Base-by-base conservation (phyloP, 2,888 invertebrate species). In the Orthosia gracilis region DNA sequence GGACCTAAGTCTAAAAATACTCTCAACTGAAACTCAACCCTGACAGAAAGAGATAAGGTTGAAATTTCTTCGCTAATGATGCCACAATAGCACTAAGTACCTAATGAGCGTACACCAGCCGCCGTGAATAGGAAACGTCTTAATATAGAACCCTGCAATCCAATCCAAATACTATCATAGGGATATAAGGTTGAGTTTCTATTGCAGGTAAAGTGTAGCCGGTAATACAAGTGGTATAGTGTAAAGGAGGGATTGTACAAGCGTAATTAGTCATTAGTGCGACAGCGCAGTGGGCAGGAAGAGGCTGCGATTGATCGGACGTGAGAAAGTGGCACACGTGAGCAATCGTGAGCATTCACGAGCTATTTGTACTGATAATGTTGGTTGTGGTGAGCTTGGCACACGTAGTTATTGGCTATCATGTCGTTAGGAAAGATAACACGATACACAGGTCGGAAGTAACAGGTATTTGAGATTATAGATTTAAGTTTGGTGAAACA, bases 231-330 rank as follows among this genome's bases (percentile, higher is more conserved):
- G 90, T 90, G 90, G 91, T 90, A 91, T 88, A 90, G 90, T 89
- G 92, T 90, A 83, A 85, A 87, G 89, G 91, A 91, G 90, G 93
- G 94, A 94, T 94, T 92, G 93, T 94, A 93, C 94, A 94, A 92
- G 92, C 92, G 93, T 95, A 95, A 95, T 95, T 95, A 95, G 95
- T 95, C 94, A 94, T 95, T 95, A 95, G 94, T 71, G 84, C 92
- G 94, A 94, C 93, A 92, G 92, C 93, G 92, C 93, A 92, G 92
- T 92, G 92, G 94, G 93, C 92, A 93, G 94, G 94, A 94, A 94
- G 93, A 92, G 93, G 92, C 90, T 82, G 88, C 91, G 92, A 93
- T 93, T 93, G 94, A 94, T 94, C 93, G 92, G 90, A 93, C 91
- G 89, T 91, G 90, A 84, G 82, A 70, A 81, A 84, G 70, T 83